These are phyloP conservation scores for Clupea harengus DNA, from an alignment of 2,113 vertebrate genomes.

Conservation along the genomic window DNA sequence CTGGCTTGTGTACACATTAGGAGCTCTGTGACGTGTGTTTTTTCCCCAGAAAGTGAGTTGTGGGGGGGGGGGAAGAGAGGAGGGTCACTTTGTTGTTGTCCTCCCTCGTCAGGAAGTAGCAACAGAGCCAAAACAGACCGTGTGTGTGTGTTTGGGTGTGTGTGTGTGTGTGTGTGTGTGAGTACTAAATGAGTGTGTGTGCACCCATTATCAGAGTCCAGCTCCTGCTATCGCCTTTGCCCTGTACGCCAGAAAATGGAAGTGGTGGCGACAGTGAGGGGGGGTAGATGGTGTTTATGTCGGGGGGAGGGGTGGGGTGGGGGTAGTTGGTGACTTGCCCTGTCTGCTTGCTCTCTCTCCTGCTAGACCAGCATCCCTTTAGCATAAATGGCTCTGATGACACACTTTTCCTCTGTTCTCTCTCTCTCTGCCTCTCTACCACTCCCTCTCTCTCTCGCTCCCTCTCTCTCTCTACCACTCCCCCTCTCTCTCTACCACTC, in stretches of 20 bases:
- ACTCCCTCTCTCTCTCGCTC: neutral
- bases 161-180: neutral
- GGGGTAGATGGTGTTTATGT: conserved; percentile 42
- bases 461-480: neutral
- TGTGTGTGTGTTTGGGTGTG: neutral
- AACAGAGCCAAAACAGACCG: no score
- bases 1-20: neutral
- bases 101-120: neutral
- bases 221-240: neutral
- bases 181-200: conserved; percentile 8
- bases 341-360: conserved; percentile 60
- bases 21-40: neutral
- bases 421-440: neutral
- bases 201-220: neutral
- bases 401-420: conserved; percentile 76
- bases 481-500: no score
- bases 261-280: conserved; percentile 43
- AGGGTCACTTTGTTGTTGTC: neutral
- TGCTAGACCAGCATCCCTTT: conserved; percentile 71
- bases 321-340: conserved; percentile 15
- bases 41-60: neutral
- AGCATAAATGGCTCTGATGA: conserved; percentile 78
- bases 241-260: conserved; percentile 33
- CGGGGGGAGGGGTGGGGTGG: conserved; percentile 31
- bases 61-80: neutral